Conservation (phyloP, 1,140 invertebrate species). For the Protaetia brevitarsis region DNA sequence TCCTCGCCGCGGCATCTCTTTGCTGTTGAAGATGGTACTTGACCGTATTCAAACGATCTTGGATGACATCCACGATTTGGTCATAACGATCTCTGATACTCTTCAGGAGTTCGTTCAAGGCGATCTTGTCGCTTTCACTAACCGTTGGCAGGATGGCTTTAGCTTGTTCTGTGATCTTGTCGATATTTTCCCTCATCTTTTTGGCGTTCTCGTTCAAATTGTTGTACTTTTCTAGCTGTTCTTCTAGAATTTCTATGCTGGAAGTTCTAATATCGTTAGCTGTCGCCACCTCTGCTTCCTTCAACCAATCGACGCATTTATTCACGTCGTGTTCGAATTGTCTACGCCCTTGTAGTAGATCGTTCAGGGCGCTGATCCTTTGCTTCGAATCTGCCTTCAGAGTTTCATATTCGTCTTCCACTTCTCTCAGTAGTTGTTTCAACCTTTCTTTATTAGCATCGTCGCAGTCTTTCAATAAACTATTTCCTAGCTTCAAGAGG, state of each 20-base stretch:
- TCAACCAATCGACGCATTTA: slow-evolving; percentile 79
- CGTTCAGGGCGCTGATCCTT: slow-evolving; percentile 68
- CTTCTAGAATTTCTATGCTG: slow-evolving; percentile 75
- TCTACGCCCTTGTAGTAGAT: slow-evolving; percentile 71
- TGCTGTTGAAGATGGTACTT: slow-evolving; percentile 74
- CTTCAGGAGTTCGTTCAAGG: slow-evolving; percentile 73
- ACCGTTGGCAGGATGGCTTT: slow-evolving; percentile 75
- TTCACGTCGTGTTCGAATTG: slow-evolving; percentile 78
- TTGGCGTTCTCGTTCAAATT: slow-evolving; percentile 73
- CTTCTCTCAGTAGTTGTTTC: slow-evolving; percentile 63
- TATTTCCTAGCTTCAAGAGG: slow-evolving; percentile 71
- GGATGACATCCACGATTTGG: slow-evolving; percentile 69
- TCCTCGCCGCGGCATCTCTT: slow-evolving; percentile 70
- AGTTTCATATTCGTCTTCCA: slow-evolving; percentile 66
- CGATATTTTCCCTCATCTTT: slow-evolving; percentile 66
- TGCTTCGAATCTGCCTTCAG: slow-evolving; percentile 69
- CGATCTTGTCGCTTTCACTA: slow-evolving; percentile 80
- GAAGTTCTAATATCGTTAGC: slow-evolving; percentile 74
- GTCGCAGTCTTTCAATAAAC: slow-evolving; percentile 76
- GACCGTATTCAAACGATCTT: slow-evolving; percentile 69
- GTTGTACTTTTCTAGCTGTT: slow-evolving; percentile 81
- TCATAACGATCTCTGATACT: slow-evolving; percentile 73
- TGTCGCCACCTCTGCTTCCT: slow-evolving; percentile 81
- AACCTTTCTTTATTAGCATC: slow-evolving; percentile 65
- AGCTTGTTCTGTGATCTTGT: slow-evolving; percentile 72